Evolutionary conservation across 1,140 invertebrate genomes (phyloP).

Genomic region (Drosophila seguyi): DNA sequence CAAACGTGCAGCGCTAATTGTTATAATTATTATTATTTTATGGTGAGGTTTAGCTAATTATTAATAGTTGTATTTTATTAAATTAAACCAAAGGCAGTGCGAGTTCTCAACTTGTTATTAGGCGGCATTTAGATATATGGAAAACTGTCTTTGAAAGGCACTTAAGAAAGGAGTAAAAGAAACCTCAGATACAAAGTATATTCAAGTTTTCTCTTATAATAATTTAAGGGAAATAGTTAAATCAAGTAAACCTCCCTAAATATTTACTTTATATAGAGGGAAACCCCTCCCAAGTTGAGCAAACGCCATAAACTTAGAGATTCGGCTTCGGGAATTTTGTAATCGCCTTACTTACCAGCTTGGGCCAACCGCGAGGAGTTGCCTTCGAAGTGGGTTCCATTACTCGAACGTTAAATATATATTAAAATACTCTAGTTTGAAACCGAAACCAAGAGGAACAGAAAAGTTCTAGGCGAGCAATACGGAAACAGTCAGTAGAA

Average conservation of each 20-base stretch:
- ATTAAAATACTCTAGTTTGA: slow-evolving; percentile 18
- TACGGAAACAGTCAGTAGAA: slow-evolving; percentile 50
- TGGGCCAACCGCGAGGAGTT: slow-evolving; percentile 16
- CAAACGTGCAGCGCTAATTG: slow-evolving; percentile 68
- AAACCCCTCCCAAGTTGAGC: slow-evolving; percentile 18
- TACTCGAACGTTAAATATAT: slow-evolving; percentile 28
- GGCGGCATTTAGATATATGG: background rate
- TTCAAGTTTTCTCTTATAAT: background rate
- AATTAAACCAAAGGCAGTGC: slow-evolving; percentile 19
- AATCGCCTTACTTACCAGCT: slow-evolving; percentile 32
- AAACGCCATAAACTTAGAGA: slow-evolving; percentile 10
- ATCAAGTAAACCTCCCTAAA: background rate
- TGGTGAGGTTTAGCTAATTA: slow-evolving; percentile 5
- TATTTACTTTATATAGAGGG: background rate
- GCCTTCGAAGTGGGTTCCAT: slow-evolving; percentile 35
- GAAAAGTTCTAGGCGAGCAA: slow-evolving; percentile 60
- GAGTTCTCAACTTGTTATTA: slow-evolving; percentile 30
- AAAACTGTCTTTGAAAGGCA: background rate
- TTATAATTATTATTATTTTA: slow-evolving; percentile 10
- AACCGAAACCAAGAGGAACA: slow-evolving; percentile 18
- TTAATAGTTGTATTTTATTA: slow-evolving; percentile 8
- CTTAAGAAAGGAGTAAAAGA: no score
- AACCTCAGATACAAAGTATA: background rate
- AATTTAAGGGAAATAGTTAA: background rate
- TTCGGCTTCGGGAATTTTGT: background rate